phyloP scores from a whole-genome alignment of 1,140 invertebrate species.

The Sesamia nonagrioides region DNA sequence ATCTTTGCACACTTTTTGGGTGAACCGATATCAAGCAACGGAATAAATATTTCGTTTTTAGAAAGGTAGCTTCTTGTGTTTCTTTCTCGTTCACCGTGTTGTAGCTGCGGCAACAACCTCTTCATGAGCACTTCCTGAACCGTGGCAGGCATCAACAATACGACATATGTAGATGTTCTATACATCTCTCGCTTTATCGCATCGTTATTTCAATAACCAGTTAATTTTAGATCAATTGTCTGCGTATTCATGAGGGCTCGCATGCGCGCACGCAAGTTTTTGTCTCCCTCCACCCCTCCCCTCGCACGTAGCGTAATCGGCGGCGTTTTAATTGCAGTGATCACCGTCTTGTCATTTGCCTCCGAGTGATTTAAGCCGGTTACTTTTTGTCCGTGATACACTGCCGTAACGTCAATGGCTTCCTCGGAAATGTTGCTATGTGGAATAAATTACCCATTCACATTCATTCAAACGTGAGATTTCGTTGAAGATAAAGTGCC shows the following conservation, averaged over 20 bases:
- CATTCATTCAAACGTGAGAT: slow-evolving; percentile 47
- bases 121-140: neutral
- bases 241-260: slow-evolving; percentile 25
- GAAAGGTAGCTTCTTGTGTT: neutral
- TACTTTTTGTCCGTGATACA: slow-evolving; percentile 32
- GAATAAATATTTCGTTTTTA: slow-evolving; percentile 16
- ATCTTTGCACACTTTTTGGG: neutral
- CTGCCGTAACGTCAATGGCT: slow-evolving; percentile 38
- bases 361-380: slow-evolving; percentile 49
- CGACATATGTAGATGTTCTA: neutral
- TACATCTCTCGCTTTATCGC: too few relatives aligned
- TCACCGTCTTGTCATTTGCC: slow-evolving; percentile 59
- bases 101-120: neutral
- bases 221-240: slow-evolving; percentile 36
- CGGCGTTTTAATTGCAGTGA: slow-evolving; percentile 58
- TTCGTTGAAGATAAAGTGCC: slow-evolving; percentile 41
- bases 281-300: slow-evolving; percentile 11
- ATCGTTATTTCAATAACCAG: too few relatives aligned
- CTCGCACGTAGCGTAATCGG: slow-evolving; percentile 25
- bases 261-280: slow-evolving; percentile 17
- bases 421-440: slow-evolving; percentile 43
- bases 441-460: slow-evolving; percentile 49
- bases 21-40: neutral
- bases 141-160: neutral
- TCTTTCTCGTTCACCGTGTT: neutral